These are phyloP conservation scores for Oppia nitens DNA, from an alignment of 1,140 invertebrate species.

Conservation along the genomic window DNA sequence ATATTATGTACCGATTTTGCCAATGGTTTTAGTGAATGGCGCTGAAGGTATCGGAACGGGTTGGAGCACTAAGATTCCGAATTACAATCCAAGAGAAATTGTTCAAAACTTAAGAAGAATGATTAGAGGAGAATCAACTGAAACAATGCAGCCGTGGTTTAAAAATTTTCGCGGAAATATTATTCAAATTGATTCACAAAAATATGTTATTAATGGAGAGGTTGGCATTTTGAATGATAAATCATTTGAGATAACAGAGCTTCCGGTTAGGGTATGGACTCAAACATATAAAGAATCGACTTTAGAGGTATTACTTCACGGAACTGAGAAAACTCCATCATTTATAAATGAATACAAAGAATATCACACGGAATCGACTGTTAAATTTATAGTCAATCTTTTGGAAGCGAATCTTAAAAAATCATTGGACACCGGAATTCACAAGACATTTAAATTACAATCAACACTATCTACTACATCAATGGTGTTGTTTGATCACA, in stretches of 20 bases:
- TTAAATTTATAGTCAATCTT: constrained; percentile 40
- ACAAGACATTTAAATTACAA: constrained; percentile 89
- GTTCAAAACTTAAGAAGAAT: constrained; percentile 64
- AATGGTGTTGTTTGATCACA: constrained; percentile 86
- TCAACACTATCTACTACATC: constrained; percentile 52
- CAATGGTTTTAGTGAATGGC: constrained; percentile 92
- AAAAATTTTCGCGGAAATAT: constrained; percentile 79
- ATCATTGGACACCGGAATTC: constrained; percentile 65
- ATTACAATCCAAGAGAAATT: constrained; percentile 86
- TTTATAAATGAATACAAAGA: constrained; percentile 69
- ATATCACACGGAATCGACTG: constrained; percentile 65
- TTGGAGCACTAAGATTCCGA: constrained; percentile 95
- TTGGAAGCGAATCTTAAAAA: constrained; percentile 55
- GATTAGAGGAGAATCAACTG: constrained; percentile 60
- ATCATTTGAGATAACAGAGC: constrained; percentile 79
- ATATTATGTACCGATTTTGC: constrained; percentile 87
- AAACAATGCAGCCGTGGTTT: constrained; percentile 71
- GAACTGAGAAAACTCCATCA: constrained; percentile 57
- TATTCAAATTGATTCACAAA: constrained; percentile 50
- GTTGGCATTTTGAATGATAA: constrained; percentile 58
- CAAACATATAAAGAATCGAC: constrained; percentile 90
- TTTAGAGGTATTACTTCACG: constrained; percentile 67
- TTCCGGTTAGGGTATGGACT: constrained; percentile 87
- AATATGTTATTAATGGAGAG: constrained; percentile 68
- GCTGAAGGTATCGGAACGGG: constrained; percentile 97